These are phyloP conservation scores for Papilio glaucus DNA, from an alignment of 1,140 invertebrate species.

Conservation along the genomic window DNA sequence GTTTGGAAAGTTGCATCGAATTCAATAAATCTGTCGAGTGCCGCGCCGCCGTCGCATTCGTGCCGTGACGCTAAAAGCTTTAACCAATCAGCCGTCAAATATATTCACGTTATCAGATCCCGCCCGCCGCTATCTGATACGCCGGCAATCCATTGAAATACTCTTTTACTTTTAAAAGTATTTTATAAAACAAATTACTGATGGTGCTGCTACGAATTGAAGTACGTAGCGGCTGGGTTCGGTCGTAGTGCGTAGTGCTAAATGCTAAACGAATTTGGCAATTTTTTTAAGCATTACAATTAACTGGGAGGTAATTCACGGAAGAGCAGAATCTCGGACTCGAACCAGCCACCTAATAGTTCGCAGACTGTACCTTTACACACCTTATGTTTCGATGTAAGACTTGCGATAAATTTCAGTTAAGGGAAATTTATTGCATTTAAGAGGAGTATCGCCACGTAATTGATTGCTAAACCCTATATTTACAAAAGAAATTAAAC, in stretches of 20 bases:
- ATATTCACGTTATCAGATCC: slow-evolving; percentile 24
- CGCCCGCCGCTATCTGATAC: not conserved
- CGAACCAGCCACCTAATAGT: no score
- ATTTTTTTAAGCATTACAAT: no score
- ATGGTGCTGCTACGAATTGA: not conserved
- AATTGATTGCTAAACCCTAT: not conserved
- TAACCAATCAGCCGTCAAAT: slow-evolving; percentile 26
- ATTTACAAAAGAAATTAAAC: slow-evolving; percentile 15
- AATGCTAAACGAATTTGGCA: no score
- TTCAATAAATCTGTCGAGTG: not conserved
- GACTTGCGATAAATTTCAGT: no score
- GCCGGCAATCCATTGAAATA: slow-evolving; percentile 1
- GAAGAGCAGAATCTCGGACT: no score
- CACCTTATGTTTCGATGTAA: no score
- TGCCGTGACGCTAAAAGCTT: slow-evolving; percentile 17
- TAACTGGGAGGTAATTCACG: no score
- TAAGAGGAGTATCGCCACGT: no score
- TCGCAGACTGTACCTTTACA: no score
- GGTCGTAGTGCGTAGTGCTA: no score
- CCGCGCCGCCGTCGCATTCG: slow-evolving; percentile 5
- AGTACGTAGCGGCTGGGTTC: not conserved
- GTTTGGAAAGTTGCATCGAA: slow-evolving; percentile 2
- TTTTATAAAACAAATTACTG: not conserved
- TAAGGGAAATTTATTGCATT: no score
- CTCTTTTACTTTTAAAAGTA: slow-evolving; percentile 14